Base-by-base conservation (phyloP, 2,888 invertebrate species). In the Atherix ibis region DNA sequence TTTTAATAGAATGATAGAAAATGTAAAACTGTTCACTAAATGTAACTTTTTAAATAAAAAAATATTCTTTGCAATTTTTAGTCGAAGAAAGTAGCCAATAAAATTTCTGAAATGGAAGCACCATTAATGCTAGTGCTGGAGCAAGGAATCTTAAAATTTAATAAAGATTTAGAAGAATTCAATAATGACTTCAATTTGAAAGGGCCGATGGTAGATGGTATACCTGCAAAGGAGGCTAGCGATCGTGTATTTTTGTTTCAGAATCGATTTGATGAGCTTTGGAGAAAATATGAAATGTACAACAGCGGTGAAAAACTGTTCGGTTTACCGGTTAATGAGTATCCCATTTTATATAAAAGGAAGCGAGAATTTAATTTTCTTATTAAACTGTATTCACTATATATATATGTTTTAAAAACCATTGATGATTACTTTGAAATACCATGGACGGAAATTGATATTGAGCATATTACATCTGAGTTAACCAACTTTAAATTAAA, bases 371-470 rank as follows among this genome's bases (percentile, higher is more conserved):
- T 91, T 46, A 79, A 78, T 53, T 67, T 89, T 32, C 63, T 91
- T 13, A 85, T 78, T 58, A 83, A 84, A 55, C 63, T 91, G 51
- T 91, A 83, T 48, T 67, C 58, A 32, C 48, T 71, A 35, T 92
- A 88, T 60, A 68, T 84, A 45, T 69, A 77, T 47, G 89, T 91
- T 1, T 78, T 85, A 65, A 77, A 78, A 47, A 79, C 82, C 4
- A 82, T 91, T 35, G 80, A 84, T 49, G 80, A 82, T 2, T 91
- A 89, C 53, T 84, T 73, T 48, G 84, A 85, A 52, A 75, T 85
- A 38, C 68, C 78, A 1, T 92, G 89, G 89, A 61, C 63, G 5
- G 81, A 83, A 36, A 76, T 91, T 35, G 76, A 89, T 53, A 84
- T 83, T 44, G 82, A 85, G 48, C 67, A 69, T 35, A 89, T 91